Percentiles rank a stretch among this genome's conserved stretches.
Evolutionary conservation across 2,888 invertebrate genomes (phyloP).

Genomic region (Metellina segmentata): DNA sequence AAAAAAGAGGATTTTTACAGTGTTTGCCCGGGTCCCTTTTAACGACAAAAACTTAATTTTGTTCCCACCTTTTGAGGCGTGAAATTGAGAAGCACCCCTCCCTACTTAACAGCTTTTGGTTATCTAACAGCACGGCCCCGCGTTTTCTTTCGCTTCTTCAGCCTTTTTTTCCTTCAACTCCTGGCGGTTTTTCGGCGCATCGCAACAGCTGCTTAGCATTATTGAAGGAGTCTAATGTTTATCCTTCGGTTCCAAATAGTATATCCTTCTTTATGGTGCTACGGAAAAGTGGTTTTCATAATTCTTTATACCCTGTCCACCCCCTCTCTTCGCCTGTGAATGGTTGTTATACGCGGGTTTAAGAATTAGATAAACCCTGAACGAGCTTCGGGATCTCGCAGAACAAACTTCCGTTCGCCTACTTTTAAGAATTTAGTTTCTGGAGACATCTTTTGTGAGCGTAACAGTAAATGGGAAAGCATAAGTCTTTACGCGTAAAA

Average conservation of each 20-base stretch:
- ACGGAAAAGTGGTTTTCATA: conserved; percentile 26
- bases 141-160: conserved; percentile 8
- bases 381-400: background rate
- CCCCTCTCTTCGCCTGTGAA: background rate
- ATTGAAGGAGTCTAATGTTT: conserved; percentile 55
- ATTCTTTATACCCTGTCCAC: conserved; percentile 6
- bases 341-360: conserved; percentile 17
- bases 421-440: background rate
- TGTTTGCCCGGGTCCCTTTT: conserved; percentile 66
- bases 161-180: conserved; percentile 10
- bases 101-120: conserved; percentile 31
- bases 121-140: conserved; percentile 15
- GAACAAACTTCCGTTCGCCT: background rate
- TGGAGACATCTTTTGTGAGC: background rate
- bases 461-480: background rate
- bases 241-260: conserved; percentile 38
- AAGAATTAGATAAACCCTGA: conserved; percentile 49
- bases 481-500: background rate
- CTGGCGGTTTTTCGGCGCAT: conserved; percentile 33
- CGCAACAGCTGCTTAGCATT: conserved; percentile 52
- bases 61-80: conserved; percentile 49
- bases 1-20: conserved; percentile 66
- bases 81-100: conserved; percentile 58
- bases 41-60: conserved; percentile 76
- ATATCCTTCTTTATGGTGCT: conserved; percentile 48